Conservation (phyloP, 1,140 invertebrate genomes). For the Leptinotarsa texana region DNA sequence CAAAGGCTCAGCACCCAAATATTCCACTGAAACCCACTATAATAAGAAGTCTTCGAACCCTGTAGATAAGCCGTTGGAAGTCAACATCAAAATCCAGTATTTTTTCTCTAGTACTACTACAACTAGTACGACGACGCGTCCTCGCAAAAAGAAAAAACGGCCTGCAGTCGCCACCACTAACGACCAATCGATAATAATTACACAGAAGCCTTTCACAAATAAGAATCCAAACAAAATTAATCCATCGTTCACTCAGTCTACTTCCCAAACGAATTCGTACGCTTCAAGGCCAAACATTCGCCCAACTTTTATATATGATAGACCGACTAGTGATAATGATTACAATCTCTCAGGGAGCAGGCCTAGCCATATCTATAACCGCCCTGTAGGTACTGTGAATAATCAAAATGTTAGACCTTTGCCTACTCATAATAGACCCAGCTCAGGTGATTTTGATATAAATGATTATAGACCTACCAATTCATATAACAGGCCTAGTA, state of each 20-base stretch:
- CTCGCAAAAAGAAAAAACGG: conserved; percentile 31
- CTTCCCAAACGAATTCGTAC: neutral
- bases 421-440: neutral
- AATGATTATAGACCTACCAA: neutral
- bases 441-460: neutral
- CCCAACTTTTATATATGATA: conserved; percentile 29
- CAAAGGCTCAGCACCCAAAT: neutral
- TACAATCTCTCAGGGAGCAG: neutral
- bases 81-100: conserved; percentile 53
- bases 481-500: conserved; percentile 28
- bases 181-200: neutral
- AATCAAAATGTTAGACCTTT: conserved; percentile 1
- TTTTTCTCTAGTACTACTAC: conserved; percentile 30
- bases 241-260: conserved; percentile 22
- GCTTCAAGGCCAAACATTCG: conserved; percentile 11
- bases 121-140: conserved; percentile 25
- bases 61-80: conserved; percentile 42
- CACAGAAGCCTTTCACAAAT: neutral
- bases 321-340: conserved; percentile 31
- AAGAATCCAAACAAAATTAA: neutral
- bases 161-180: conserved; percentile 5
- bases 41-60: neutral
- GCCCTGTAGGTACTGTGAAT: neutral
- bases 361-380: neutral
- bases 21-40: conserved; percentile 20